Evolutionary conservation across 2,113 vertebrate species (phyloP), one percentile per base, ranked within the genome.

Genomic region (Ivindomyrus marchei): DNA sequence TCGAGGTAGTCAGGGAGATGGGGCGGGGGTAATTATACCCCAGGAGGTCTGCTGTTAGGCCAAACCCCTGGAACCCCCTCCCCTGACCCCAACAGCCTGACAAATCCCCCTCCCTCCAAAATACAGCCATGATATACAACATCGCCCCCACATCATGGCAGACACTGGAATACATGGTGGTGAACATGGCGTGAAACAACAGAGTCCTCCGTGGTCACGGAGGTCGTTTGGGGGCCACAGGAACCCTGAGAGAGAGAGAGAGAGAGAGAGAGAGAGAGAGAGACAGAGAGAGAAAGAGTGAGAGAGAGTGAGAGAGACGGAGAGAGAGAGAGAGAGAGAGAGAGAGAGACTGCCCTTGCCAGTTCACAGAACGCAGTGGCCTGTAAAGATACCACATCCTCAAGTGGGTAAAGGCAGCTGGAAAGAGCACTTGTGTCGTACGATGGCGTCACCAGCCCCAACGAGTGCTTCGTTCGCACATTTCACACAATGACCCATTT

Each of bases 1-100:
- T 36, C 15, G 77, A 90, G 84, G 31, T 66, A 89, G 89, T 49
- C 47, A 49, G 89, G 70, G 58, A 58, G 50, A 70, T 56, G 74
- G 52, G 85, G 83, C 36, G 66, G 58, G 93, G 91, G 92, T 94
- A 94, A 95, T 95, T 92, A 95, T 91, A 93, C 90, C 93, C 91
- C 85, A 21, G n/a, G 53, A 92, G 90, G 92, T 88, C 83, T 83
- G 62, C 80, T 17, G 66, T 39, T 52, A 47, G 9, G n/a, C 66
- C 66, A 74, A 74, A 11, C 66, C 66, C 66, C 10, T 11, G 66
- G 66, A 27, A 74, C 66, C 66, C 66, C 66, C 10, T 11, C 66
- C 66, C n/a, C 62, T 4, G 10, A 50, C 50, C 13, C 13, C 66
- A 11, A 31, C 2, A 36, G 10, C 66, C 31, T 15, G 9, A 15